phyloP scores from a whole-genome alignment of 2,113 vertebrate species.

The Sminthopsis crassicaudata region DNA sequence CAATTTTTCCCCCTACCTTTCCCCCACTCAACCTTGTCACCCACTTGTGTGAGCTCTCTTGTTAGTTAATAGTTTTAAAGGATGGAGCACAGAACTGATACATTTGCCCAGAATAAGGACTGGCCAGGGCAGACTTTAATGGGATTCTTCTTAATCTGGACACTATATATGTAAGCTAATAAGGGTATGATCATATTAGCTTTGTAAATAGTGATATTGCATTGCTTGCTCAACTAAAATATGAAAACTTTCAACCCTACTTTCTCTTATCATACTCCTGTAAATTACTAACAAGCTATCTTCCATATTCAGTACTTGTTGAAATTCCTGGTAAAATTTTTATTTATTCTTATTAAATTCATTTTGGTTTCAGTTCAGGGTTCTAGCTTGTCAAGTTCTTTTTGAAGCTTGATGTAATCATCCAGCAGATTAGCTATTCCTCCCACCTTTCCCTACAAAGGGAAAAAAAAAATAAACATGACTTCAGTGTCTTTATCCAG shows the following conservation, averaged over 20 bases:
- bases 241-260: not conserved
- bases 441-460: not conserved
- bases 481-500: not conserved
- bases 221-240: not conserved
- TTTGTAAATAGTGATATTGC: not conserved
- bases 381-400: not conserved
- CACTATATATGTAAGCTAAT: not conserved
- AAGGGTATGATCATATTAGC: not conserved
- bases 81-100: not conserved
- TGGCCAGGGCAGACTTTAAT: not conserved
- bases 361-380: not conserved
- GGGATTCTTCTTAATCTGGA: not conserved
- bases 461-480: not conserved
- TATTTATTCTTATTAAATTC: not conserved
- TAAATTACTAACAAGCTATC: not conserved
- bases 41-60: not conserved
- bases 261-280: not conserved
- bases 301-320: not conserved
- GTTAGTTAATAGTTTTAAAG: not conserved
- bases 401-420: not conserved
- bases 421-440: not conserved
- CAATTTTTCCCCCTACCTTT: not conserved
- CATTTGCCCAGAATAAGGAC: not conserved
- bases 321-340: not conserved
- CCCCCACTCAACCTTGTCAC: not conserved